Base-by-base conservation (phyloP, 2,113 vertebrate genomes). In the Brachyhypopomus occidentalis region DNA sequence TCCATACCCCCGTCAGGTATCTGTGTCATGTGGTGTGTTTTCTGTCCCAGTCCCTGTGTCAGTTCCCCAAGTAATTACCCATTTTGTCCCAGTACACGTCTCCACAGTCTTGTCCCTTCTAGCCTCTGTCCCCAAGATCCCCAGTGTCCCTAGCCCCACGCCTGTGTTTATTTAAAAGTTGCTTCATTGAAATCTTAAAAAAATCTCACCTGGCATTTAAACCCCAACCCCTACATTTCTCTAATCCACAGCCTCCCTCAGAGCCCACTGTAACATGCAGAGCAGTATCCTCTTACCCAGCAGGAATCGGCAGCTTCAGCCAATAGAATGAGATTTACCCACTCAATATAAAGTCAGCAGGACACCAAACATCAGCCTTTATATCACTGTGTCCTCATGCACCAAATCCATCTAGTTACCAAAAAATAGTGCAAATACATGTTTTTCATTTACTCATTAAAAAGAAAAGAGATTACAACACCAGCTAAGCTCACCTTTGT, bases 121-220 rank as follows among this genome's bases (percentile, higher is more conserved):
- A n/a, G n/a, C n/a, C n/a, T n/a, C n/a, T n/a, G n/a, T n/a, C n/a
- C n/a, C n/a, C n/a, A n/a, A n/a, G n/a, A n/a, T n/a, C n/a, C n/a
- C n/a, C n/a, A n/a, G n/a, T n/a, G n/a, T n/a, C n/a, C n/a, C n/a
- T n/a, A n/a, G n/a, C n/a, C n/a, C n/a, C n/a, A n/a, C n/a, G n/a
- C n/a, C n/a, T n/a, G n/a, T n/a, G n/a, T n/a, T n/a, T n/a, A n/a
- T n/a, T n/a, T n/a, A n/a, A n/a, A n/a, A n/a, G n/a, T n/a, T n/a
- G n/a, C n/a, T n/a, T n/a, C n/a, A n/a, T n/a, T n/a, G n/a, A 70
- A 70, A 38, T 70, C 66, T 70, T 70, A 70, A 70, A 52, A 70
- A 34, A 19, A 11, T 70, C 66, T 70, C 66, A 70, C 66, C 66
- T 70, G 66, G 34, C 64, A 20, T 67, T 67, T 67, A 67, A 67